phyloP scores from a whole-genome alignment of 2,797 vertebrate species.

The Pogoniulus pusillus region DNA sequence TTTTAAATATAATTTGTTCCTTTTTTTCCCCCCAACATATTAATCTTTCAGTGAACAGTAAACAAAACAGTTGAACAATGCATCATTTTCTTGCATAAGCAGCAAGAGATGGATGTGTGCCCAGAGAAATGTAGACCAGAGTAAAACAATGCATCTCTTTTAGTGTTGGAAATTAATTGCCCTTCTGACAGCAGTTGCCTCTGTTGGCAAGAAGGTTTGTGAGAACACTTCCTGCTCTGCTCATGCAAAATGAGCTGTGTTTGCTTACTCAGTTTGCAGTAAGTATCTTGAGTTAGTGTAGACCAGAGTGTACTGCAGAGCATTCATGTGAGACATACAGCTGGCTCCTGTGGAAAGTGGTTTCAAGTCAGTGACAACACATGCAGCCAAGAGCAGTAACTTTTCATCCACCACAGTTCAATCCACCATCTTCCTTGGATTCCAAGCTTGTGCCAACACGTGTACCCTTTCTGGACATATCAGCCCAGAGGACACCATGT shows the following conservation, averaged over 20 bases:
- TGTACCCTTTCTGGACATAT: background rate
- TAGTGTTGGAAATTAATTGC: background rate
- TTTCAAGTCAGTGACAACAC: background rate
- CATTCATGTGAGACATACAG: background rate
- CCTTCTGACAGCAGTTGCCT: background rate
- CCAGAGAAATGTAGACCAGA: background rate
- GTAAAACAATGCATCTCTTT: background rate
- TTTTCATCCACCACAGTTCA: background rate
- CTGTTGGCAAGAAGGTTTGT: background rate
- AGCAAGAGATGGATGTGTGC: background rate
- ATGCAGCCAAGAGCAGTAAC: background rate
- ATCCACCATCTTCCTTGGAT: background rate
- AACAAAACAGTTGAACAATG: background rate
- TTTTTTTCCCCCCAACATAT: background rate
- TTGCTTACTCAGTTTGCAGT: background rate
- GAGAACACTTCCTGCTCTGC: background rate
- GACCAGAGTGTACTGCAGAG: background rate
- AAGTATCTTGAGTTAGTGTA: background rate
- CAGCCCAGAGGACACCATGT: background rate
- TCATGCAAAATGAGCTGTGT: background rate
- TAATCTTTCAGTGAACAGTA: background rate
- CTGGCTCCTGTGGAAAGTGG: background rate
- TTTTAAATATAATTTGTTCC: background rate
- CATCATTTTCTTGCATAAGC: background rate
- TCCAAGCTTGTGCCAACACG: background rate